A percentile compares a stretch with the other conserved stretches of the same genome.
These are phyloP conservation scores for Pseudorhiza aurosa DNA, from an alignment of 30 jellyfish, hydroid and myxozoan genomes.

Conservation along the genomic window DNA sequence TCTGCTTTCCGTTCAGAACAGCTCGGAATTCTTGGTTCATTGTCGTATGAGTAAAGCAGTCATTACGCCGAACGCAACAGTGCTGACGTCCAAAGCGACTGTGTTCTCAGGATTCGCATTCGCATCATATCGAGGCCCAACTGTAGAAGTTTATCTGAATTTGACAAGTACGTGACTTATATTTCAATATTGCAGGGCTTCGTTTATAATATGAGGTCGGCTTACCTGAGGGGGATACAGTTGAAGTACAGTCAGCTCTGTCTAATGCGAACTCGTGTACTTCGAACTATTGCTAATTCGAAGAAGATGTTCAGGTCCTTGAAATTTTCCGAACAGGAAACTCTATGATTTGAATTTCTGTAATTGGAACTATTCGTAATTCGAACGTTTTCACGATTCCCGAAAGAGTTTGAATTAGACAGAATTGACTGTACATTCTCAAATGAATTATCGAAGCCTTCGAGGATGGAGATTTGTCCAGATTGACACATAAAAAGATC, in stretches of 20 bases:
- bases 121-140: not conserved
- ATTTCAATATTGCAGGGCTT: not conserved
- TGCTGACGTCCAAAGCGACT: slow-evolving; percentile 46
- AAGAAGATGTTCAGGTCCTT: too few relatives aligned
- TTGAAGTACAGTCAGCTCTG: too few relatives aligned
- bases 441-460: not conserved
- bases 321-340: too few relatives aligned
- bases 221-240: too few relatives aligned
- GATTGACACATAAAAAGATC: too few relatives aligned
- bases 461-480: not conserved
- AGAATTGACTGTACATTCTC: too few relatives aligned
- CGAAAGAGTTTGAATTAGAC: too few relatives aligned
- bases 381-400: too few relatives aligned
- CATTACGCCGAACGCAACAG: not conserved
- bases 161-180: slow-evolving; percentile 23
- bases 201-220: not conserved
- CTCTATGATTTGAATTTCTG: too few relatives aligned
- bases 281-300: too few relatives aligned
- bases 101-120: slow-evolving; percentile 54
- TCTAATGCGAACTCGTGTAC: too few relatives aligned
- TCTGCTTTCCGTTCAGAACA: slow-evolving; percentile 10
- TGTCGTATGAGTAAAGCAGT: slow-evolving; percentile 42
- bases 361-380: too few relatives aligned
- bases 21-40: slow-evolving; percentile 24
- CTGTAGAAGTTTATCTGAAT: slow-evolving; percentile 32